Evolutionary conservation across 2,888 invertebrate genomes (phyloP).

Genomic region (Sphaeridia pumilis): DNA sequence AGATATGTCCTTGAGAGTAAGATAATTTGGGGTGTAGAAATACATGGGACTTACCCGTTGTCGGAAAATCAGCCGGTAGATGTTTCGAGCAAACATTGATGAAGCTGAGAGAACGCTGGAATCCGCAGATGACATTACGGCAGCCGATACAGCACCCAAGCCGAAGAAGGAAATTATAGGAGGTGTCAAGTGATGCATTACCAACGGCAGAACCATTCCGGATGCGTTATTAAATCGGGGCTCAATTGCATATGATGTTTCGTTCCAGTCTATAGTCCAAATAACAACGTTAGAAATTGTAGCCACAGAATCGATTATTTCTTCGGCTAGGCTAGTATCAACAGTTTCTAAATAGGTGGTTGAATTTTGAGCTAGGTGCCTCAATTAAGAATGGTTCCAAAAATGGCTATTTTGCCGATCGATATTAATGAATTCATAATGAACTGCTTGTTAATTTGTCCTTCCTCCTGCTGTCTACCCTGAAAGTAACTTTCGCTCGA

Average conservation of each 20-base stretch:
- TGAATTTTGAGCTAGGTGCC: no score
- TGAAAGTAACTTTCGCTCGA: no score
- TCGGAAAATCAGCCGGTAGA: slow-evolving; percentile 54
- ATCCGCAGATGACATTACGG: slow-evolving; percentile 66
- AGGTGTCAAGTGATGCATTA: slow-evolving; percentile 48
- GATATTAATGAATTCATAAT: no score
- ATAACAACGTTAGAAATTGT: not conserved
- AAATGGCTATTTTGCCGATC: no score
- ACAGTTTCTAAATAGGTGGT: no score
- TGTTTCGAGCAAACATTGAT: slow-evolving; percentile 60
- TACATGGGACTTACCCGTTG: slow-evolving; percentile 48
- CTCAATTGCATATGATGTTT: slow-evolving; percentile 39
- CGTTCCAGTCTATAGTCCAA: slow-evolving; percentile 41
- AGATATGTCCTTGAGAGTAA: not conserved
- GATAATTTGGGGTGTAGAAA: no score
- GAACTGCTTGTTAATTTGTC: no score
- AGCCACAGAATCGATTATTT: no score
- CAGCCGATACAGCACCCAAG: slow-evolving; percentile 59
- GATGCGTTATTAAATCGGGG: slow-evolving; percentile 40
- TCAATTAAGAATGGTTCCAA: no score
- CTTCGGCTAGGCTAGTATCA: no score
- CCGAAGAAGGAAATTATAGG: slow-evolving; percentile 53
- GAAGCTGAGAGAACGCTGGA: slow-evolving; percentile 58
- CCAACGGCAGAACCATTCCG: slow-evolving; percentile 53
- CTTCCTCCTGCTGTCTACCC: no score